A percentile compares a stretch with the other conserved stretches of the same genome.
These are phyloP conservation scores for Drosophila melanica DNA, from an alignment of 1,140 invertebrate species.

Conservation along the genomic window DNA sequence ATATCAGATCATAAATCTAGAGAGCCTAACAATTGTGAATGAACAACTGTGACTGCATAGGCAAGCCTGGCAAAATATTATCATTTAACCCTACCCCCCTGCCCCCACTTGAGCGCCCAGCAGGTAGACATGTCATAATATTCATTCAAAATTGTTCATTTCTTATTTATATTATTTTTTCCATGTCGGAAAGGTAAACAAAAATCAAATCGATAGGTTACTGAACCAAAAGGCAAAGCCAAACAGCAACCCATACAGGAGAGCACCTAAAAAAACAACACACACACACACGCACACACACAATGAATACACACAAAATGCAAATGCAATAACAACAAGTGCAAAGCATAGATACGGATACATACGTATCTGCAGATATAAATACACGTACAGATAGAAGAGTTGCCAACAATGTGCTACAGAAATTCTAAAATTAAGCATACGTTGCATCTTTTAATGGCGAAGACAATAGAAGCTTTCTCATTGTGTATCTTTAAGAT, in stretches of 20 bases:
- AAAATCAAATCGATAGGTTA: conserved; percentile 70
- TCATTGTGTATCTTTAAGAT: conserved; percentile 21
- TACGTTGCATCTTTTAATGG: conserved; percentile 40
- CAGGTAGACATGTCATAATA: conserved; percentile 10
- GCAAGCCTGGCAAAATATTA: neutral
- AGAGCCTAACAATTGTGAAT: conserved; percentile 8
- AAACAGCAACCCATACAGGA: conserved; percentile 26
- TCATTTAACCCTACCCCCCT: too few relatives aligned
- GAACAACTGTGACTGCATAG: conserved; percentile 8
- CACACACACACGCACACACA: neutral
- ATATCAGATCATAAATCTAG: conserved; percentile 7
- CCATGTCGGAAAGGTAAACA: conserved; percentile 43
- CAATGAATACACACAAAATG: neutral
- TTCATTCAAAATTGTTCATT: conserved; percentile 11
- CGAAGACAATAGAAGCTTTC: conserved; percentile 31
- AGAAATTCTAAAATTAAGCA: conserved; percentile 66
- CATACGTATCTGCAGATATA: neutral
- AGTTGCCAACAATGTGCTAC: conserved; percentile 52
- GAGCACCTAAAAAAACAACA: conserved; percentile 22
- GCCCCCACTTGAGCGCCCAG: neutral
- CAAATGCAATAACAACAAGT: conserved; percentile 23
- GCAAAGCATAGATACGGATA: conserved; percentile 2
- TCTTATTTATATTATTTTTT: conserved; percentile 7
- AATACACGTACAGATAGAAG: conserved; percentile 19
- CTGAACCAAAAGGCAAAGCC: conserved; percentile 59